These are phyloP conservation scores for Papilio helenus DNA, from an alignment of 1,140 invertebrate species.

Conservation along the genomic window DNA sequence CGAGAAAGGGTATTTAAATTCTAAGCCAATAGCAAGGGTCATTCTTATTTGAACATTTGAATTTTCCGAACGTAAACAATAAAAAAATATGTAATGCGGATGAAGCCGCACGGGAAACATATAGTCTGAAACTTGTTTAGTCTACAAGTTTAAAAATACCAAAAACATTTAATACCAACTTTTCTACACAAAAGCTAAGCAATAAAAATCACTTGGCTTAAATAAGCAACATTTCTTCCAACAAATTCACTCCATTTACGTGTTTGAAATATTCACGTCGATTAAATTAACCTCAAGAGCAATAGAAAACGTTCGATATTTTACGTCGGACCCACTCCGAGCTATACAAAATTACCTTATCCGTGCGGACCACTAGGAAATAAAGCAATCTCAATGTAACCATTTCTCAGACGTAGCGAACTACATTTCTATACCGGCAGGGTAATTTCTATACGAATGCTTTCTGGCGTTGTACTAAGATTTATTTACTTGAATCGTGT, in stretches of 20 bases:
- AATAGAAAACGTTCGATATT: slow-evolving; percentile 26
- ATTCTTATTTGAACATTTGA: too few species aligned
- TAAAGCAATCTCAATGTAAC: slow-evolving; percentile 50
- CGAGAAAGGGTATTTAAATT: too few species aligned
- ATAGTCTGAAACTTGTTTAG: too few species aligned
- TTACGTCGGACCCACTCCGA: slow-evolving; percentile 1
- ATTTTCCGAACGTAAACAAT: too few species aligned
- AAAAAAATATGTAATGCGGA: too few species aligned
- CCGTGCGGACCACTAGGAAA: slow-evolving; percentile 44
- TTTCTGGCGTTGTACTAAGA: slow-evolving; percentile 18
- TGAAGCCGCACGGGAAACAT: too few species aligned
- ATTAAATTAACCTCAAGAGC: slow-evolving; percentile 19
- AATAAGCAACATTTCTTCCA: slow-evolving; percentile 3
- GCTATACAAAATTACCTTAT: slow-evolving; percentile 42
- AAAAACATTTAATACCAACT: not conserved
- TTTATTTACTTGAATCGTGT: not conserved
- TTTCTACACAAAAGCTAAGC: not conserved
- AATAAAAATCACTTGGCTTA: not conserved
- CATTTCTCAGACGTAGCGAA: slow-evolving; percentile 48
- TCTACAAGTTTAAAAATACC: not conserved
- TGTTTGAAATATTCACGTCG: slow-evolving; percentile 11
- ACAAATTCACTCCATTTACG: slow-evolving; percentile 8
- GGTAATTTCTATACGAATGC: slow-evolving; percentile 27
- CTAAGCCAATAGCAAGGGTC: too few species aligned
- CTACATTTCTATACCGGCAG: slow-evolving; percentile 48